phyloP scores from a whole-genome alignment of 1,140 invertebrate genomes.

The Aphidius ervi region DNA sequence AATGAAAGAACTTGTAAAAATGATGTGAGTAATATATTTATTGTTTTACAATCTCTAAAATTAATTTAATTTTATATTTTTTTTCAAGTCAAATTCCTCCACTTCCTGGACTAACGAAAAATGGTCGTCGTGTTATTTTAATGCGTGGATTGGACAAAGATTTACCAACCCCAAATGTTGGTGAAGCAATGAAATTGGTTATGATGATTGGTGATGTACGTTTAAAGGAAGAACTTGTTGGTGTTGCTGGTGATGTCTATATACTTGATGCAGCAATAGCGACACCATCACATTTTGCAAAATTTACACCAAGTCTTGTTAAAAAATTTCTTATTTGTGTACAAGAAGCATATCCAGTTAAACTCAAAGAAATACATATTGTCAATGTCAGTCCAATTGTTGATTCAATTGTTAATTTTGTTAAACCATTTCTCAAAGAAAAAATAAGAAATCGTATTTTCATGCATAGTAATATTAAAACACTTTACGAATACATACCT shows the following conservation, averaged over 20 bases:
- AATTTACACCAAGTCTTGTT: conserved; percentile 68
- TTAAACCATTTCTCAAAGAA: conserved; percentile 80
- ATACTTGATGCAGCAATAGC: conserved; percentile 72
- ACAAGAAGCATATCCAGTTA: conserved; percentile 81
- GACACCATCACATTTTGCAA: conserved; percentile 69
- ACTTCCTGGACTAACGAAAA: conserved; percentile 70
- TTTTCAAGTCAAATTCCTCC: conserved; percentile 66
- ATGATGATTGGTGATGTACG: conserved; percentile 79
- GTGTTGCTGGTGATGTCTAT: conserved; percentile 78
- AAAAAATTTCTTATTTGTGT: conserved; percentile 81
- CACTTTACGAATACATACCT: conserved; percentile 71
- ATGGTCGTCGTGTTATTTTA: conserved; percentile 71
- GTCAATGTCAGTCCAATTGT: conserved; percentile 79
- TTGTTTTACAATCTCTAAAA: conserved; percentile 16
- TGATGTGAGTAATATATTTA: conserved; percentile 60
- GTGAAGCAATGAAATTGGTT: conserved; percentile 72
- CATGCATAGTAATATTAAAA: conserved; percentile 69
- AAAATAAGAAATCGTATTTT: conserved; percentile 79
- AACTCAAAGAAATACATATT: conserved; percentile 79
- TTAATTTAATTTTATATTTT: neutral
- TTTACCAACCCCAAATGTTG: conserved; percentile 55
- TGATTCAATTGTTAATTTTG: conserved; percentile 76
- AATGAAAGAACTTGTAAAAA: conserved; percentile 63
- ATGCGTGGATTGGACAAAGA: conserved; percentile 63
- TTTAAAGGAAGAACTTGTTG: conserved; percentile 68